These are phyloP conservation scores for Megaceryle alcyon DNA, from an alignment of 2,797 vertebrate genomes.

Conservation along the genomic window DNA sequence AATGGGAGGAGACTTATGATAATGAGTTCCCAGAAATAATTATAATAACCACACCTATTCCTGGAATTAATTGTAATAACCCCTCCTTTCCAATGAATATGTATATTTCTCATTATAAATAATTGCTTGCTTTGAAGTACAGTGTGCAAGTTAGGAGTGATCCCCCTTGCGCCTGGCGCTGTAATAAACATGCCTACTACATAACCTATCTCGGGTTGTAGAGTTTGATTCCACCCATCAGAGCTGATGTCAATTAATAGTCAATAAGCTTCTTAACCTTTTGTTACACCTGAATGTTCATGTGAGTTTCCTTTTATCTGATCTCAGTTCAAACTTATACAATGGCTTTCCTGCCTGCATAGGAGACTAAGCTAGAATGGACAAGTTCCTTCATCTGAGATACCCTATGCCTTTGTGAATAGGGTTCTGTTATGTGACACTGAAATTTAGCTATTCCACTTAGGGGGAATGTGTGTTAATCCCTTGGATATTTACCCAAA, in stretches of 20 bases:
- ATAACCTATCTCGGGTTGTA: no score
- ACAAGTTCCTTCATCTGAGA: background rate
- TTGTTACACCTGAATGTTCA: background rate
- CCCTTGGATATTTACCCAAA: background rate
- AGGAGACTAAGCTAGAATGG: background rate
- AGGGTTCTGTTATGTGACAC: background rate
- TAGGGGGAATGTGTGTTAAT: background rate
- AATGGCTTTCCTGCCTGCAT: background rate
- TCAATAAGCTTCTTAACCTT: background rate
- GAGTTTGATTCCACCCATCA: no score
- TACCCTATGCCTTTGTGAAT: background rate
- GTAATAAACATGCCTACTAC: no score
- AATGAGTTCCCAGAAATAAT: no score
- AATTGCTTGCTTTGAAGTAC: no score
- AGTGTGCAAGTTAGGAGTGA: no score
- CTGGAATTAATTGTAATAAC: no score
- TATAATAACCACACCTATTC: no score
- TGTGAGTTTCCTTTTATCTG: background rate
- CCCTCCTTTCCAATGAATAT: no score
- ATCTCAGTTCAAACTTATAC: background rate
- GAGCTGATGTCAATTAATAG: background rate
- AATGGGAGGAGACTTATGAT: no score
- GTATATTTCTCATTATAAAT: no score
- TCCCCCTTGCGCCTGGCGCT: no score
- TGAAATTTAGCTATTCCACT: background rate